Base-by-base conservation (phyloP, 2,888 invertebrate species). In the Pediacus dermestoides region DNA sequence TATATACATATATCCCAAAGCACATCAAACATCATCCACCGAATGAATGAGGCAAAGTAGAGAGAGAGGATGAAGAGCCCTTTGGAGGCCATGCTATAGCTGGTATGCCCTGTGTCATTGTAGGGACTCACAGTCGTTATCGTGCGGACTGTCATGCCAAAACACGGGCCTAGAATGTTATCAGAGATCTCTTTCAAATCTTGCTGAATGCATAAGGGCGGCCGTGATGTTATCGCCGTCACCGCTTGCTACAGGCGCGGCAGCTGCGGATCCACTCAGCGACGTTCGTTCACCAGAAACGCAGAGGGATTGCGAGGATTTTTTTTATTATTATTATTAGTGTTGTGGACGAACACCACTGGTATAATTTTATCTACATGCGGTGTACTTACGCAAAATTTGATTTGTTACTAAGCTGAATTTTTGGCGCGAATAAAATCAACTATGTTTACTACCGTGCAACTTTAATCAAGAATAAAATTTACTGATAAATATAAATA, bases 131-230 rank as follows among this genome's bases (percentile, higher is more conserved):
- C 57, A 55, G 56, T 64, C 66, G 66, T 68, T 68, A 68, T 68
- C 67, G 64, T 61, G 61, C 66, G 66, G 63, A 69, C 69, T 69
- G 69, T 69, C 68, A 69, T 69, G 69, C 68, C 69, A 69, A 70
- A 70, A 70, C 70, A 69, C 69, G 69, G 67, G 66, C 67, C 64
- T 60, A 68, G 66, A 70, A 70, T 69, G 70, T 69, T 70, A 70
- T 70, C 70, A 59, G 52, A 52, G 63, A 70, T 70, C 70, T 70
- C 70, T 70, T 70, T 70, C 69, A 70, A 69, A 70, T 70, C 68
- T 68, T 64, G 67, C 66, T 70, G 68, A 70, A 70, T 70, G 68
- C 68, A 69, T 69, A 70, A 69, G 68, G 69, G 70, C 67, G 66
- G 67, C 63, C 61, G 62, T 57, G 68, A 67, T 67, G 59, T 63